phyloP scores from a whole-genome alignment of 2,888 invertebrate genomes.

The Perithous albicinctus region DNA sequence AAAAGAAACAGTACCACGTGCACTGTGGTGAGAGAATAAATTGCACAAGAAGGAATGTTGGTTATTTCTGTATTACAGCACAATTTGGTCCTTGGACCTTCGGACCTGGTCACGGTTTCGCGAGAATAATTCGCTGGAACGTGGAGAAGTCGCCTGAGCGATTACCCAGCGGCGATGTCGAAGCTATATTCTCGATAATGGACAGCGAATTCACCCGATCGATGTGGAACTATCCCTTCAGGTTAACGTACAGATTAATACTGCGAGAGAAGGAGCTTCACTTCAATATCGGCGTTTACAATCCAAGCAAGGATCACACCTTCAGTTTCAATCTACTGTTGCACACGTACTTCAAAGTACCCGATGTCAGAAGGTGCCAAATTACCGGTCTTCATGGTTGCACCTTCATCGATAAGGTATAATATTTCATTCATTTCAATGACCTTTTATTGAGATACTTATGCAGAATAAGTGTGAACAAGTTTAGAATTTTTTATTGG shows the following conservation, averaged over 20 bases:
- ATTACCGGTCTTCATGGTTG: constrained; percentile 96
- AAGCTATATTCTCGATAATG: constrained; percentile 96
- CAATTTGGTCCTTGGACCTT: constrained; percentile 98
- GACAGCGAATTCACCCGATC: constrained; percentile 96
- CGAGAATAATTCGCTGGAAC: constrained; percentile 96
- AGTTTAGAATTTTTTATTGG: background rate
- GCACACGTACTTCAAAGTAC: constrained; percentile 98
- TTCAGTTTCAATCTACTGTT: constrained; percentile 96
- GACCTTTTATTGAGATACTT: background rate
- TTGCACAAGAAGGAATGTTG: constrained; percentile 1
- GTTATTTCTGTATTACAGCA: constrained; percentile 87
- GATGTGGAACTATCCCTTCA: constrained; percentile 98
- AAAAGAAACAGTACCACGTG: background rate
- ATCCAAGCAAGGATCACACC: constrained; percentile 96
- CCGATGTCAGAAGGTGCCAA: constrained; percentile 96
- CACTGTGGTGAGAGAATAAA: background rate
- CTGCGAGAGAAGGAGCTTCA: constrained; percentile 96
- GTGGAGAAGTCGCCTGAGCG: constrained; percentile 95
- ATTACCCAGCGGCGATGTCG: constrained; percentile 95
- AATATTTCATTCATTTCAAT: background rate
- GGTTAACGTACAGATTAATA: constrained; percentile 96
- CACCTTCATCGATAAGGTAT: constrained; percentile 94
- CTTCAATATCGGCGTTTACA: constrained; percentile 96
- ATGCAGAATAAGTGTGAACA: background rate
- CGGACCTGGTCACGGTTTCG: constrained; percentile 98